A percentile compares a stretch with the other conserved stretches of the same genome.
Conservation (phyloP, 2,888 invertebrate species). For the Dasysyrphus tricinctus region DNA sequence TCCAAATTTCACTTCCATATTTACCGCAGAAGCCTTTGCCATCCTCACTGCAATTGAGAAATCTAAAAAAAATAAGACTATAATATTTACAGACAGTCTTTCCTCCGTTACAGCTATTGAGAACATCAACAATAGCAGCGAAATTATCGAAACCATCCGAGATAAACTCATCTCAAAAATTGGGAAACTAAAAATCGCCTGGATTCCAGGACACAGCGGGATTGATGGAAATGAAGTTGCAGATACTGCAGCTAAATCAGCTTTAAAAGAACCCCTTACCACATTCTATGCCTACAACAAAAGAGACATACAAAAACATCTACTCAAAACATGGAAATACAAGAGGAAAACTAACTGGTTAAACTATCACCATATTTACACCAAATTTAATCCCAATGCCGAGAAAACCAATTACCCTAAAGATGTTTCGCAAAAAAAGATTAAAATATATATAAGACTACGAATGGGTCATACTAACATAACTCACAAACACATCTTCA, state of each 20-base stretch:
- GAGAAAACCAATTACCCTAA: no score
- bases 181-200: background rate
- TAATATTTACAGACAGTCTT: slow-evolving; percentile 47
- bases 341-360: slow-evolving; percentile 29
- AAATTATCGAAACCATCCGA: slow-evolving; percentile 24
- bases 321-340: slow-evolving; percentile 27
- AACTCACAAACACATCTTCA: no score
- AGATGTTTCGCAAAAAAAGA: no score
- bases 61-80: background rate
- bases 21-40: no score
- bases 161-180: slow-evolving; percentile 10
- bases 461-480: no score
- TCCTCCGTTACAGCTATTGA: slow-evolving; percentile 33
- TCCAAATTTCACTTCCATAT: slow-evolving; percentile 47
- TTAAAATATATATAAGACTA: no score
- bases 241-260: slow-evolving; percentile 24
- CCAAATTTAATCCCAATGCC: background rate
- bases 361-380: slow-evolving; percentile 28
- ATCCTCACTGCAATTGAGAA: no score
- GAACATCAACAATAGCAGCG: slow-evolving; percentile 28
- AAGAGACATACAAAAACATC: slow-evolving; percentile 25
- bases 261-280: slow-evolving; percentile 18
- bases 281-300: slow-evolving; percentile 3
- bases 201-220: background rate
- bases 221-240: slow-evolving; percentile 35